These are phyloP conservation scores for Poeciliopsis occidentalis DNA, from an alignment of 2,113 vertebrate species.

Conservation along the genomic window DNA sequence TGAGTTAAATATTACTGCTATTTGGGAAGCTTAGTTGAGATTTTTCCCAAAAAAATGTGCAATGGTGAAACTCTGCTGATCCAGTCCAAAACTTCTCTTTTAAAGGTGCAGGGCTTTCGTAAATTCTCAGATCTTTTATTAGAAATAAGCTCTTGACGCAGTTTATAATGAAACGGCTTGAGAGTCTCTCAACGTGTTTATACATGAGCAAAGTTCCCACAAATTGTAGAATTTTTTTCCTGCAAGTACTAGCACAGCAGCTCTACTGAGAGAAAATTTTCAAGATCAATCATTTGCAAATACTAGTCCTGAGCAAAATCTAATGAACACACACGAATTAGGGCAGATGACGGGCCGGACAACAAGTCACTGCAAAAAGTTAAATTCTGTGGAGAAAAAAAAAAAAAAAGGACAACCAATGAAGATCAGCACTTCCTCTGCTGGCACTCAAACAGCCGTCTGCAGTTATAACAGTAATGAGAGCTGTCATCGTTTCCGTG, in stretches of 20 bases:
- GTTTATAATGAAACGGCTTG: conserved; percentile 4
- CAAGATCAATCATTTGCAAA: neutral
- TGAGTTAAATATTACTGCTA: too few species aligned
- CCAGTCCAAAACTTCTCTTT: too few species aligned
- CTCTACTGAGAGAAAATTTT: neutral
- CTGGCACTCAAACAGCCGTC: neutral
- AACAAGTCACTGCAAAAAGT: neutral
- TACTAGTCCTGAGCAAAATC: neutral
- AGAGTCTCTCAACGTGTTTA: conserved; percentile 14
- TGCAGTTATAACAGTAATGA: neutral
- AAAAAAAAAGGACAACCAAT: neutral
- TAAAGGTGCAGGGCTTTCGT: neutral
- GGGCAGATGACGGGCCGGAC: neutral
- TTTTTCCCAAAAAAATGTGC: too few species aligned
- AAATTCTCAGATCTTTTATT: conserved; percentile 23
- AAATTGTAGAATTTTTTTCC: conserved; percentile 9
- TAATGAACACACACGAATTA: neutral
- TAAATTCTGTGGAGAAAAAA: neutral
- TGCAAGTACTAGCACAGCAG: neutral
- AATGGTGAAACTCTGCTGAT: too few species aligned
- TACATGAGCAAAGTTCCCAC: conserved; percentile 13
- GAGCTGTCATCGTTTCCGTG: neutral
- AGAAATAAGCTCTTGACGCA: neutral
- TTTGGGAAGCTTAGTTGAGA: too few species aligned
- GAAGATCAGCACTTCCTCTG: neutral